Conservation (phyloP, 2,888 invertebrate species). For the Melieria picta region DNA sequence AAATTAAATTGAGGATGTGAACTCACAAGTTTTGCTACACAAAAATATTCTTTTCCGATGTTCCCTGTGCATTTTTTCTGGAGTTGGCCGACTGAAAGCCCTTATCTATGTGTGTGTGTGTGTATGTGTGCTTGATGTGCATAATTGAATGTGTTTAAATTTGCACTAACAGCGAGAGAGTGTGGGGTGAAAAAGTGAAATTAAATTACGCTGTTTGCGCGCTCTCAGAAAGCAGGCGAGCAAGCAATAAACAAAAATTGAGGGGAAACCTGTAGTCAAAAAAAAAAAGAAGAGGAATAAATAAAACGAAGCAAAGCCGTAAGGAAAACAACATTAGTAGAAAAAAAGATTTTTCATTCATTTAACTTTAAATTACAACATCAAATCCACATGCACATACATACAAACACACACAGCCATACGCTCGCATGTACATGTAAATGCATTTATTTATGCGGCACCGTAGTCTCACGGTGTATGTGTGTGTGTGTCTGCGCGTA, state of each 20-base stretch:
- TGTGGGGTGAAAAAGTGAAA: not conserved
- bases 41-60: too few relatives aligned
- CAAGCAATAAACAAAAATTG: too few relatives aligned
- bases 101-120: too few relatives aligned
- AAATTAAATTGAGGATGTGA: too few relatives aligned
- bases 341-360: not conserved
- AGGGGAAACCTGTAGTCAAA: not conserved
- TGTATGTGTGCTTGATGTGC: not conserved
- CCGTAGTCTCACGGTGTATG: not conserved
- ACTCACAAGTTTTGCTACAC: too few relatives aligned
- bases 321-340: not conserved
- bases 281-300: slow-evolving; percentile 10
- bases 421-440: not conserved
- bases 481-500: not conserved
- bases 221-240: too few relatives aligned
- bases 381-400: slow-evolving; percentile 5
- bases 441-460: not conserved
- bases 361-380: slow-evolving; percentile 4
- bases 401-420: not conserved
- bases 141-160: slow-evolving; percentile 4
- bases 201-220: not conserved
- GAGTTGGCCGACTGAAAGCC: too few relatives aligned
- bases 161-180: not conserved
- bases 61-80: too few relatives aligned
- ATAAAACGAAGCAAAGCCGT: not conserved